phyloP scores from a whole-genome alignment of 2,113 vertebrate genomes.

The Haemorhous mexicanus region DNA sequence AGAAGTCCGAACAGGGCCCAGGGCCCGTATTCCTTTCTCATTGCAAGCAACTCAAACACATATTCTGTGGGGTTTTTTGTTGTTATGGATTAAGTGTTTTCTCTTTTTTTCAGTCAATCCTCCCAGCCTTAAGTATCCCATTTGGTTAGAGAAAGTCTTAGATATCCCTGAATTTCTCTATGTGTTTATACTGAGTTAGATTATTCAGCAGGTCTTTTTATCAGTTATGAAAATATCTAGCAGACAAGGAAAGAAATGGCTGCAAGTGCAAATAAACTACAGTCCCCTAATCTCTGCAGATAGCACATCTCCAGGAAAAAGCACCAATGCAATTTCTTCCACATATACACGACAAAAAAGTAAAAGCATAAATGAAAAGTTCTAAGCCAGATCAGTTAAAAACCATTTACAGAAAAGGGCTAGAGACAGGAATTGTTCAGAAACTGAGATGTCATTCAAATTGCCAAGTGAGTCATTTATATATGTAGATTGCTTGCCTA shows the following conservation, averaged over 20 bases:
- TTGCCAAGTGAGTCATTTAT: not conserved
- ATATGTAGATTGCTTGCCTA: not conserved
- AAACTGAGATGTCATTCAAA: slow-evolving; percentile 2
- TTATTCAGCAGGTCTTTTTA: not conserved
- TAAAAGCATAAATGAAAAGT: not conserved
- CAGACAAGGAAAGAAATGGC: not conserved
- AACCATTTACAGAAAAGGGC: not conserved
- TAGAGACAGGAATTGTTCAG: not conserved
- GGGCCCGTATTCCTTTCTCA: not conserved
- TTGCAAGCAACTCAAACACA: not conserved
- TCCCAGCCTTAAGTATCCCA: not conserved
- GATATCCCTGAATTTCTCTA: not conserved
- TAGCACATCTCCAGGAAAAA: not conserved
- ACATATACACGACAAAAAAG: not conserved
- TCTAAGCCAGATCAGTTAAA: not conserved
- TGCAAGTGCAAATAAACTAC: not conserved
- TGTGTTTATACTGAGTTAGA: not conserved
- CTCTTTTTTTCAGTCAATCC: not conserved
- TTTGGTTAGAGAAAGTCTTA: not conserved
- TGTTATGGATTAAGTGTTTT: not conserved
- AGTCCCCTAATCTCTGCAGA: slow-evolving; percentile 9
- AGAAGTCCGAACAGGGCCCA: not conserved
- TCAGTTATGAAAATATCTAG: not conserved
- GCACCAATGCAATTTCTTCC: not conserved
- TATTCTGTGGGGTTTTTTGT: accelerated